Percentiles rank a stretch among this genome's conserved stretches.
Evolutionary conservation across 1,140 invertebrate genomes (phyloP).

Genomic region (Drosophila tani): DNA sequence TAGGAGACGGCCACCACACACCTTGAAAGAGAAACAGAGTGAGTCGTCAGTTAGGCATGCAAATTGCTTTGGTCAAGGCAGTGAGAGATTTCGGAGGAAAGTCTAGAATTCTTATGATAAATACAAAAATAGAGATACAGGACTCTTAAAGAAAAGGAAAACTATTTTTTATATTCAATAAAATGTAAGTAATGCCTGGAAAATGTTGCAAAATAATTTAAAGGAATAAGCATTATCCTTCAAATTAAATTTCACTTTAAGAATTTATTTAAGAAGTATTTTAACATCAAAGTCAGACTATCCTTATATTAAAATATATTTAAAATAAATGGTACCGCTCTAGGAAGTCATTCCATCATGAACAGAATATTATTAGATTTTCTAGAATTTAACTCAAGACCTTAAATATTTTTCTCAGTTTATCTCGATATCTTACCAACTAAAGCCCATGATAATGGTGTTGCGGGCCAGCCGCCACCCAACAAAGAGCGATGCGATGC

Average conservation of each 20-base stretch:
- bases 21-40: constrained; percentile 83
- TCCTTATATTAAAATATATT: too few relatives aligned
- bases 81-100: not conserved
- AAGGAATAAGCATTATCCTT: too few relatives aligned
- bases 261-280: too few relatives aligned
- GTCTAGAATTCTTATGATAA: not conserved
- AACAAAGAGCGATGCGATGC: constrained; percentile 87
- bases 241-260: too few relatives aligned
- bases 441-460: constrained; percentile 86
- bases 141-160: too few relatives aligned
- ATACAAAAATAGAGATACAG: too few relatives aligned
- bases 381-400: not conserved
- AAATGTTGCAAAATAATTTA: too few relatives aligned
- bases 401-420: not conserved
- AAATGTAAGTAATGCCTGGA: not conserved
- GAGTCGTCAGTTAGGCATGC: constrained; percentile 64
- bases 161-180: not conserved
- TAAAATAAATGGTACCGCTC: too few relatives aligned
- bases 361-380: not conserved
- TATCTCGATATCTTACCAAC: constrained; percentile 79
- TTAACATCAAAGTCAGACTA: too few relatives aligned
- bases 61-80: constrained; percentile 54
- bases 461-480: constrained; percentile 86
- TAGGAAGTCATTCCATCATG: too few relatives aligned
- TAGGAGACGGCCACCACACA: constrained; percentile 87